Base-by-base conservation (phyloP, 1,140 invertebrate genomes). In the Armadillidium nasatum region DNA sequence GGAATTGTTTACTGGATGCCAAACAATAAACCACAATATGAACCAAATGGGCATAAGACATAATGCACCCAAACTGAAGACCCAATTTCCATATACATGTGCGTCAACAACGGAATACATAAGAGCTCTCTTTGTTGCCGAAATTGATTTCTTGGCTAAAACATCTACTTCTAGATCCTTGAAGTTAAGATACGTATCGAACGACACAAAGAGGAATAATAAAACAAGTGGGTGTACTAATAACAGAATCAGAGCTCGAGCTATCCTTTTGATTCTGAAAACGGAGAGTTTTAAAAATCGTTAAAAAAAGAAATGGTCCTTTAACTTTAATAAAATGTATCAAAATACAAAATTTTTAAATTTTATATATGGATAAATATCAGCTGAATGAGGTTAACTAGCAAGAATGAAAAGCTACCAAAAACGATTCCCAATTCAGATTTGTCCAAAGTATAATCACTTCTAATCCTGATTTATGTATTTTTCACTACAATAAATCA, bases 21-120 rank as follows among this genome's bases (percentile, higher is more conserved):
- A 60, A 7, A 60, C 50, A 60, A 60, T 60, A 19, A 60, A 60
- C 88, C 89, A 90, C 77, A 90, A 87, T 70, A 89, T 79, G 7
- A 88, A 82, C 90, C 90, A 91, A 73, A 87, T 86, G 13, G 90
- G 90, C 73, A 90, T 83, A 71, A 90, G 83, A 44, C 87, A 83
- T 19, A 87, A 83, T 76, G 85, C 84, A n/a, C 85, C 85, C 13
- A 90, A 84, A 75, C 86, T 85, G 81, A 87, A 90, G 22, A 88
- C 85, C 89, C 89, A 91, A 83, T 89, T 90, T 11, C 88, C 89
- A 81, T 91, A 91, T 54, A 91, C 86, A 87, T 93, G 89, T 43
- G 89, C 90, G 85, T 97, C 94, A 3, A 93, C 89, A 50, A 96
- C 87, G 68, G 90, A 89, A 82, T 91, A 93, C 81, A 94, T 89